A percentile compares a stretch with the other conserved stretches of the same genome.
phyloP scores from a whole-genome alignment of 2,797 vertebrate genomes.

The Syngnathus acus region DNA sequence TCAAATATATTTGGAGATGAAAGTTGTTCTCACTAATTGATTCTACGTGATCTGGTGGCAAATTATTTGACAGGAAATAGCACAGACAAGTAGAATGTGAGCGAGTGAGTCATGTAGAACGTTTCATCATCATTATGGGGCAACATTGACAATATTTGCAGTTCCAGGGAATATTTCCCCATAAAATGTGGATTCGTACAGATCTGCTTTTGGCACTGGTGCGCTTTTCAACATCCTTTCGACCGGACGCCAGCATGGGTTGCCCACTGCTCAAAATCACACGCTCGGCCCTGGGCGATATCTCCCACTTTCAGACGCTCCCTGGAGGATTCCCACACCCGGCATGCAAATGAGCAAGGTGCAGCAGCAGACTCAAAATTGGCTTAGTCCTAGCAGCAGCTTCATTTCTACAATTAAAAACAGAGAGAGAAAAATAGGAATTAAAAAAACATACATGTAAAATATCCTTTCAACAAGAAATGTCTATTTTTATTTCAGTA shows the following conservation, averaged over 20 bases:
- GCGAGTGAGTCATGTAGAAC: not conserved
- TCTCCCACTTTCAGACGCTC: conserved; percentile 58
- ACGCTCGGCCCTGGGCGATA: conserved; percentile 62
- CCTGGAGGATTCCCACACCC: conserved; percentile 62
- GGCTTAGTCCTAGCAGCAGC: too few species aligned
- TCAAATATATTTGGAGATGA: not conserved
- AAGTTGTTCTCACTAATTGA: not conserved
- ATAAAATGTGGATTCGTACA: conserved; percentile 37
- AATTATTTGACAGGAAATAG: not conserved
- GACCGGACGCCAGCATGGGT: conserved; percentile 52
- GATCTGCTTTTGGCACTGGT: too few species aligned
- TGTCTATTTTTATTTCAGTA: too few species aligned
- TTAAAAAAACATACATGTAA: too few species aligned
- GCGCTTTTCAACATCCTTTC: conserved; percentile 36
- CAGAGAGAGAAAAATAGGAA: too few species aligned
- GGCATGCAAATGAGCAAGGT: conserved; percentile 51
- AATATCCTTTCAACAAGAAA: too few species aligned
- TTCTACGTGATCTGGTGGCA: not conserved
- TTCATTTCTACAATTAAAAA: too few species aligned
- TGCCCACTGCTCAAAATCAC: conserved; percentile 59
- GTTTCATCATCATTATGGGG: not conserved
- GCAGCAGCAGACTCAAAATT: too few species aligned
- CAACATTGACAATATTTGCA: not conserved
- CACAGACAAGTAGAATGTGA: not conserved
- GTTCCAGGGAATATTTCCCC: conserved; percentile 23